Conservation (phyloP, 2,888 invertebrate species). For the Hypomecis atomaria region DNA sequence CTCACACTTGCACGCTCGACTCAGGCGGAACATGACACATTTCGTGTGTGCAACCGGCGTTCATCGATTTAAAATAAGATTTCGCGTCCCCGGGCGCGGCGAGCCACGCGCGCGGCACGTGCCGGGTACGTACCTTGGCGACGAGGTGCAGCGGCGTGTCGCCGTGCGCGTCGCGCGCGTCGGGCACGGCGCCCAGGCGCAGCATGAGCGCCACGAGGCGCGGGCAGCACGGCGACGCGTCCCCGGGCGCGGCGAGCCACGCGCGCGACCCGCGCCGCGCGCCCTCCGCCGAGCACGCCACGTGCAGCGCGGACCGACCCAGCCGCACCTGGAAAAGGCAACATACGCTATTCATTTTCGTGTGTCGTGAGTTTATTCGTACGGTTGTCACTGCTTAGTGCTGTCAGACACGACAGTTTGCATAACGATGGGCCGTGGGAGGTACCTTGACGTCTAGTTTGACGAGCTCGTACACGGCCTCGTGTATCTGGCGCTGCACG, state of each 20-base stretch:
- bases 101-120: conserved; percentile 81
- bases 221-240: conserved; percentile 81
- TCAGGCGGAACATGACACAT: too few species aligned
- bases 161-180: conserved; percentile 91
- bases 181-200: conserved; percentile 92
- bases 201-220: conserved; percentile 88
- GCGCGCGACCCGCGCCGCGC: conserved; percentile 80
- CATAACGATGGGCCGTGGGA: background rate
- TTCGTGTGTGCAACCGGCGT: too few species aligned
- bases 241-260: conserved; percentile 84
- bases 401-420: too few species aligned
- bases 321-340: conserved; percentile 80
- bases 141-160: conserved; percentile 95
- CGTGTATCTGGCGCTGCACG: conserved; percentile 86
- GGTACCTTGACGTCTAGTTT: conserved; percentile 87
- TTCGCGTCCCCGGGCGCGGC: conserved; percentile 82
- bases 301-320: conserved; percentile 90
- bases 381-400: too few species aligned
- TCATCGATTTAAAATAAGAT: too few species aligned
- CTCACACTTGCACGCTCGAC: too few species aligned
- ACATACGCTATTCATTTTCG: too few species aligned
- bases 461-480: conserved; percentile 91
- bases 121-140: conserved; percentile 84
- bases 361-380: too few species aligned
- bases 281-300: conserved; percentile 92